A percentile compares a stretch with the other conserved stretches of the same genome.
These are phyloP conservation scores for Orchestia grillus DNA, from an alignment of 1,140 invertebrate genomes.

Conservation along the genomic window DNA sequence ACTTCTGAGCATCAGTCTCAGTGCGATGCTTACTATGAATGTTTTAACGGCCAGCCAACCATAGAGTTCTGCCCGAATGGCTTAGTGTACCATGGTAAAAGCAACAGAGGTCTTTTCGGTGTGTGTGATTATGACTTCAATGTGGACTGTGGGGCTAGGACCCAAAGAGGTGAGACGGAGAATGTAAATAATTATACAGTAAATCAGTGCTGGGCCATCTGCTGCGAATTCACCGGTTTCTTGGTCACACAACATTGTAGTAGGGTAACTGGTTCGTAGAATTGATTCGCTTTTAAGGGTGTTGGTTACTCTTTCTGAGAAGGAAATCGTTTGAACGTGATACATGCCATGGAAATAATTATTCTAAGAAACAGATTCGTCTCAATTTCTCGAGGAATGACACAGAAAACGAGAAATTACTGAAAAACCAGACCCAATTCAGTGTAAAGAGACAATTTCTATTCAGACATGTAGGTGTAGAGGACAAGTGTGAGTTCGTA, in stretches of 20 bases:
- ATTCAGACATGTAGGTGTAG: not conserved
- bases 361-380: not conserved
- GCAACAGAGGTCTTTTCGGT: conserved; percentile 70
- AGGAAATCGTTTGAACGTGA: not conserved
- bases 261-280: not conserved
- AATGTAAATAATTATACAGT: not conserved
- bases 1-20: conserved; percentile 70
- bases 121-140: conserved; percentile 73
- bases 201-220: not conserved
- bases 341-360: not conserved
- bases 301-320: not conserved
- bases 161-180: conserved; percentile 70
- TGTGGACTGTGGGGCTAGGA: conserved; percentile 71
- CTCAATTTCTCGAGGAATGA: not conserved
- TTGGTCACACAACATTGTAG: not conserved
- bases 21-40: conserved; percentile 73
- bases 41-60: conserved; percentile 70
- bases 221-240: not conserved
- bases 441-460: not conserved
- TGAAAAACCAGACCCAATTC: not conserved
- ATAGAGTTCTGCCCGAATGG: conserved; percentile 73
- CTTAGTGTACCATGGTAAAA: conserved; percentile 70
- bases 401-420: not conserved
- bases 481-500: not conserved
- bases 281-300: not conserved